These are phyloP conservation scores for Cheilosia grossa DNA, from an alignment of 2,888 invertebrate species.

Conservation along the genomic window DNA sequence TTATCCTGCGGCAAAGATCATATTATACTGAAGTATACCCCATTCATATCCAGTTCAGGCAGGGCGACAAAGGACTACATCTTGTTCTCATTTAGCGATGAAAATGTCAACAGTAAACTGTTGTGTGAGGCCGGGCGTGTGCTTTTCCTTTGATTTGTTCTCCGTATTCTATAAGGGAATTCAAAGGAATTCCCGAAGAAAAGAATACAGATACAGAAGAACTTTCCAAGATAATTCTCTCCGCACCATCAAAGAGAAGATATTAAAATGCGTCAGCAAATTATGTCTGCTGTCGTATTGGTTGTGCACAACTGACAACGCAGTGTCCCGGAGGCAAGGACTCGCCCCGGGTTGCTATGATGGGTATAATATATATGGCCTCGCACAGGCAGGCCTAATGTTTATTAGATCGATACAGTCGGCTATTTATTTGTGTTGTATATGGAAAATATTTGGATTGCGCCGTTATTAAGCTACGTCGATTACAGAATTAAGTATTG, in stretches of 20 bases:
- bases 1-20: slow-evolving; percentile 27
- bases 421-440: slow-evolving; percentile 21
- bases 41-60: slow-evolving; percentile 8
- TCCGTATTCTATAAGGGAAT: neutral
- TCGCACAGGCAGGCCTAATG: neutral
- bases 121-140: slow-evolving; percentile 10
- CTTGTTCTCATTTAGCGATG: slow-evolving; percentile 25
- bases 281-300: slow-evolving; percentile 20
- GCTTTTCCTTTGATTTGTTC: slow-evolving; percentile 37
- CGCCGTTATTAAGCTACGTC: slow-evolving; percentile 15
- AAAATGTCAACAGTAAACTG: slow-evolving; percentile 35
- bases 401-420: slow-evolving; percentile 31
- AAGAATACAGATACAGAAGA: slow-evolving; percentile 25
- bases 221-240: slow-evolving; percentile 7
- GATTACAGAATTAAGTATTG: slow-evolving; percentile 17
- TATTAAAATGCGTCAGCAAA: slow-evolving; percentile 46
- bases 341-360: neutral
- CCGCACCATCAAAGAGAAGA: slow-evolving; percentile 34
- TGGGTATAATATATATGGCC: neutral
- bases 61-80: slow-evolving; percentile 4
- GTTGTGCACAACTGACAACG: neutral
- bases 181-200: slow-evolving; percentile 30
- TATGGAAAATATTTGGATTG: slow-evolving; percentile 31
- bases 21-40: neutral
- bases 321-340: neutral